Evolutionary conservation across 92 coral and sea anemone genomes (phyloP), one percentile per base, ranked within the genome.

Genomic region (Actinernus sp.): DNA sequence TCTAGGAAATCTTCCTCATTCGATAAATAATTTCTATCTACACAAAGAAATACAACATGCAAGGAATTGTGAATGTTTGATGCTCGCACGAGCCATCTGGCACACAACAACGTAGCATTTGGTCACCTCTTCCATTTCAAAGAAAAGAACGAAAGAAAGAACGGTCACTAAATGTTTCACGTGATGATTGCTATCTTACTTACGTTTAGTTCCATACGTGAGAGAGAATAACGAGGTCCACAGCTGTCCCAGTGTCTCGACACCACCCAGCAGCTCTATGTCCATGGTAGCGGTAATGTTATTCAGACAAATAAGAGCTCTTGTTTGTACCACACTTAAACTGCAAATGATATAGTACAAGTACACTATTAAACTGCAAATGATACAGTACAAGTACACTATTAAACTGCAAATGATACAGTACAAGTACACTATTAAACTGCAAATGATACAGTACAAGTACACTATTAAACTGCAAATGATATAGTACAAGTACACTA

Each of bases 281-380:
- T 87, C 97, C 59, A 94, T 64, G 31, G 92, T 72, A 13, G 98
- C 86, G 18, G 93, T 85, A 47, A 94, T 91, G 74, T 94, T 94
- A 75, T 95, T 95, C 16, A 95, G 90, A 61, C 97, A 95, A 9
- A 95, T 89, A 12, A 95, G 66, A 16, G 97, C 97, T 65, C 99
- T 89, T 6, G 87, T 81, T 43, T 95, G 99, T 14, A 95, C 97
- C 52, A 81, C 73, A 34, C 73, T 70, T 44, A 90, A 26, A 37
- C 97, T 90, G 68, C 19, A 58, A 43, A 22, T 31, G 40, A 48
- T 1, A 43, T 17, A 30, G n/a, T n/a, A n/a, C n/a, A n/a, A n/a
- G n/a, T n/a, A n/a, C n/a, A n/a, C n/a, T n/a, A n/a, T n/a, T n/a
- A n/a, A n/a, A n/a, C n/a, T n/a, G n/a, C n/a, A n/a, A n/a, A n/a